Evolutionary conservation across 1,140 invertebrate genomes (phyloP), one percentile per base, ranked within the genome.

Genomic region (Aethina tumida): DNA sequence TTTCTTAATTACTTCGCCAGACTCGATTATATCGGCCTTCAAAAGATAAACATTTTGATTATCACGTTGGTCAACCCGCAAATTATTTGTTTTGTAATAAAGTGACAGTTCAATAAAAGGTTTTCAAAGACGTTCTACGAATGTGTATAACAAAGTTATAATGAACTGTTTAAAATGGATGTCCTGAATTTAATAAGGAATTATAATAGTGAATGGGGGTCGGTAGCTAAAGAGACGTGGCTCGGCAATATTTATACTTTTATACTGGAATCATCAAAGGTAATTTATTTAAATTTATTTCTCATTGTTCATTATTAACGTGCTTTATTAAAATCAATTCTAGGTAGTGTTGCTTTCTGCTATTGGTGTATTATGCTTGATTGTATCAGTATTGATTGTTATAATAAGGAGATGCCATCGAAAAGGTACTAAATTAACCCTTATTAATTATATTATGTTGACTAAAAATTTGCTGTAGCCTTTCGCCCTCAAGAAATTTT

Each of bases 111-210:
- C n/a, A n/a, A n/a, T n/a, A n/a, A n/a, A n/a, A n/a, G n/a, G n/a
- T n/a, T n/a, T n/a, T n/a, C n/a, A n/a, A n/a, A n/a, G n/a, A n/a
- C n/a, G n/a, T n/a, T n/a, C n/a, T n/a, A n/a, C n/a, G n/a, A n/a
- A n/a, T n/a, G n/a, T n/a, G n/a, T n/a, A n/a, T n/a, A n/a, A n/a
- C n/a, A n/a, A n/a, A n/a, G n/a, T 31, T 35, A 24, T 8, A 10
- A 38, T 38, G 35, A n/a, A 16, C 22, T 13, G 8, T 17, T 3
- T 8, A n/a, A 8, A 50, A 52, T 49, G 48, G 50, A 49, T 47
- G 38, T 49, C 26, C 41, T 43, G 28, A 55, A 55, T 47, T 41
- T 53, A 28, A 37, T 52, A 37, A 44, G 33, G 14, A 44, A 47
- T 31, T 33, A 47, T 12, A 18, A 39, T 21, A 18, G 27, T n/a